Base-by-base conservation (phyloP, 1,140 invertebrate genomes). In the Mizuhopecten yessoensis region DNA sequence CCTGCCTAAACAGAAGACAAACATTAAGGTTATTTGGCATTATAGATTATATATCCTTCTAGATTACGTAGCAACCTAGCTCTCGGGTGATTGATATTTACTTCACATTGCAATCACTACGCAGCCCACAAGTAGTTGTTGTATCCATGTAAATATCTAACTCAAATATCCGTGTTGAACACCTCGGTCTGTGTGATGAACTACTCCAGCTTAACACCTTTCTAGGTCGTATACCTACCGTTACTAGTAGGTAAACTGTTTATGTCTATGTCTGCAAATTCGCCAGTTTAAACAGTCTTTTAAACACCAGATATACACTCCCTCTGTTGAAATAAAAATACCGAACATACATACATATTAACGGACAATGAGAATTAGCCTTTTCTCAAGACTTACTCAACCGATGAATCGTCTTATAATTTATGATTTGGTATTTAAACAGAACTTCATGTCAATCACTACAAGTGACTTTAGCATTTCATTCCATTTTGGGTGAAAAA, bases 141-240 rank as follows among this genome's bases (percentile, higher is more conserved):
- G 57, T 1, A 17, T 29, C 20, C 1, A 1, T 75, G 57, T 75
- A 75, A 75, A 75, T 75, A n/a, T n/a, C n/a, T n/a, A n/a, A n/a
- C n/a, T n/a, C n/a, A n/a, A 29, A 75, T 23, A 75, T n/a, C 57
- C n/a, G 57, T 75, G 57, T 75, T 29, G 57, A 75, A 75, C 57
- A 75, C 57, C 57, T 75, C 36, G 36, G n/a, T 75, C n/a, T 75
- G 23, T 2, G 20, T n/a, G 23, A n/a, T n/a, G n/a, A n/a, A n/a
- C n/a, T n/a, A n/a, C n/a, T n/a, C n/a, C n/a, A n/a, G n/a, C n/a
- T n/a, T n/a, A n/a, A n/a, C n/a, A n/a, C 29, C 23, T 75, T 75
- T 75, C 57, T 75, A 75, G 23, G 57, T 5, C 17, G 1, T 75
- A 29, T 75, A n/a, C 29, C 29, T 75, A 75, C 57, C 23, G 23